Base-by-base conservation (phyloP, 1,140 invertebrate genomes). In the Scaptomyza montana region DNA sequence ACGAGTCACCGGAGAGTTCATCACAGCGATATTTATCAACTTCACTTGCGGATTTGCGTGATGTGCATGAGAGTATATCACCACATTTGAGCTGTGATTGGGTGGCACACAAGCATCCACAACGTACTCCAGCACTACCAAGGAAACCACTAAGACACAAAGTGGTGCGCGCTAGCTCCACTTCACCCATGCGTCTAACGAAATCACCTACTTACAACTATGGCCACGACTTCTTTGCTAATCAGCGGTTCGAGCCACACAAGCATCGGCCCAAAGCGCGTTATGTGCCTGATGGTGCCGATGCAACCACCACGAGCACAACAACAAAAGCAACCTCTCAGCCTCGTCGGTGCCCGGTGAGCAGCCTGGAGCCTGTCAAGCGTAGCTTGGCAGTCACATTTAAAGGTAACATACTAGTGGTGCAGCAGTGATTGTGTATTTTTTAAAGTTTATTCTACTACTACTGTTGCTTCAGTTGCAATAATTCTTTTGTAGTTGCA, bases 21-120 rank as follows among this genome's bases (percentile, higher is more conserved):
- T 2, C 50, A 0, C 61, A 41, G 19, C 64, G 70, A 10, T 84
- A 72, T 46, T 10, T 97, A 93, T 97, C 96, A 79, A 96, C 96
- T 1, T 97, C 96, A 0, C 94, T 95, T 25, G 96, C 96, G 1
- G 95, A 97, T 79, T 93, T 97, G 13, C 94, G 94, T 64, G 96
- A 97, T 80, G 92, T 97, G 1, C 93, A 94, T 1, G 96, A 96
- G 77, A 47, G 66, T 13, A 95, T 97, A 21, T 95, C 95, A 5
- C 95, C 95, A 0, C 96, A 97, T 92, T 91, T 97, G 63, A 94
- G 95, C 1, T 96, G 95, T 2, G 93, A 94, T 8, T 96, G 96
- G 96, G 94, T 95, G 33, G 95, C 96, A 7, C 95, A 97, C 87
- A 94, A 94, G 76, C 95, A 95, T 90, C 95, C 96, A 0, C 92